phyloP scores from a whole-genome alignment of 2,888 invertebrate species.

The Notocelia uddmanniana region DNA sequence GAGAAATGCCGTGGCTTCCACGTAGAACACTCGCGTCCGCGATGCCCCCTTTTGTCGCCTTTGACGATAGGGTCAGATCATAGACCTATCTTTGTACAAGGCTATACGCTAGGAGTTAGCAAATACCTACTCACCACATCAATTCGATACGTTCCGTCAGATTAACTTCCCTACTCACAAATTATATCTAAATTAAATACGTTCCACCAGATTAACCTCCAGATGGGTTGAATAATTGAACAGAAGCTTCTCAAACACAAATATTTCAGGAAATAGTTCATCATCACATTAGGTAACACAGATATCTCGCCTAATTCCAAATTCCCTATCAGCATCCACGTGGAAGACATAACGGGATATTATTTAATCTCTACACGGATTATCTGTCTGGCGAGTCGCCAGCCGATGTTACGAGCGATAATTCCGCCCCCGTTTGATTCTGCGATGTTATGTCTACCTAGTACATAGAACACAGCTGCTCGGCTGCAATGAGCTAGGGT shows the following conservation, averaged over 20 bases:
- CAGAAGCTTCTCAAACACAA: not conserved
- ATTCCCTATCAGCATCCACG: constrained; percentile 31
- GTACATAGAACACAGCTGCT: constrained; percentile 5
- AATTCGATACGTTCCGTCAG: not conserved
- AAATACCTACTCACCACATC: not conserved
- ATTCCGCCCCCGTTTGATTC: constrained; percentile 19
- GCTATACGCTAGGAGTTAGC: not conserved
- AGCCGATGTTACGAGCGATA: constrained; percentile 34
- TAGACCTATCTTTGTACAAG: not conserved
- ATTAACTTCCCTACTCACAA: too few relatives aligned
- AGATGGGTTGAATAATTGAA: too few relatives aligned
- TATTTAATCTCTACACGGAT: constrained; percentile 39
- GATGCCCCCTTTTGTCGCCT: too few relatives aligned
- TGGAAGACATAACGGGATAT: constrained; percentile 36
- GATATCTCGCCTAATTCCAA: constrained; percentile 17
- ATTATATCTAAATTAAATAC: too few relatives aligned
- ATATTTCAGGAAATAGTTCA: not conserved
- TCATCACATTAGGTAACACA: constrained; percentile 2
- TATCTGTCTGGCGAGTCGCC: constrained; percentile 40
- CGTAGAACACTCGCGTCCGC: too few relatives aligned
- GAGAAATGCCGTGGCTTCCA: too few relatives aligned
- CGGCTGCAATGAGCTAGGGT: not conserved
- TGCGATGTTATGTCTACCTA: not conserved
- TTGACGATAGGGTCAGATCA: not conserved
- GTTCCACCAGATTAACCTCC: not conserved